These are phyloP conservation scores for Tragelaphus scriptus DNA, from an alignment of 2,113 vertebrate species.

Conservation along the genomic window DNA sequence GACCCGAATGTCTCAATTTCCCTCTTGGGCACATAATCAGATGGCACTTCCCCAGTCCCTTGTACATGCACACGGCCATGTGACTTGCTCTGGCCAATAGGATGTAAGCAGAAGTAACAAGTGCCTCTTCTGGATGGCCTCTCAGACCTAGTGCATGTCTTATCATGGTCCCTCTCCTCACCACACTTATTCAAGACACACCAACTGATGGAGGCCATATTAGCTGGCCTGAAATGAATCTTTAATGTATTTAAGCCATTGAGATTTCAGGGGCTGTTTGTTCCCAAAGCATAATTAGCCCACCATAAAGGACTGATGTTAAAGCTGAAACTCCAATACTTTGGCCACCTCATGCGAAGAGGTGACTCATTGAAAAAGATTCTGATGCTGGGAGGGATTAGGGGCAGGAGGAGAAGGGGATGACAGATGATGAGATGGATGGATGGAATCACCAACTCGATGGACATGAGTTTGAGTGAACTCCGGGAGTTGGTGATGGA, in stretches of 20 bases:
- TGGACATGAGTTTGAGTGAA: too few relatives aligned
- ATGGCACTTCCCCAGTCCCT: background rate
- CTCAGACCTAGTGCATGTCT: background rate
- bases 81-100: background rate
- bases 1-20: background rate
- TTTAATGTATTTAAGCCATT: background rate
- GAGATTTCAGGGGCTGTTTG: background rate
- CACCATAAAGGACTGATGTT: too few relatives aligned
- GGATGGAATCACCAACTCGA: too few relatives aligned
- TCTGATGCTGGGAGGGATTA: too few relatives aligned
- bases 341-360: too few relatives aligned
- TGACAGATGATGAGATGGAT: too few relatives aligned
- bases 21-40: background rate
- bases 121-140: background rate
- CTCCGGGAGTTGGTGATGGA: too few relatives aligned
- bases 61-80: background rate
- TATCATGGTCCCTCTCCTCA: too few relatives aligned
- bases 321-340: too few relatives aligned
- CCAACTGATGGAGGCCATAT: background rate
- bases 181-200: background rate
- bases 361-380: too few relatives aligned
- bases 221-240: background rate
- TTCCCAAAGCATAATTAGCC: background rate
- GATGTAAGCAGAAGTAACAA: background rate
- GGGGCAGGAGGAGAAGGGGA: too few relatives aligned